Conservation (phyloP, 2,888 invertebrate species). For the Napeogenes sylphis region DNA sequence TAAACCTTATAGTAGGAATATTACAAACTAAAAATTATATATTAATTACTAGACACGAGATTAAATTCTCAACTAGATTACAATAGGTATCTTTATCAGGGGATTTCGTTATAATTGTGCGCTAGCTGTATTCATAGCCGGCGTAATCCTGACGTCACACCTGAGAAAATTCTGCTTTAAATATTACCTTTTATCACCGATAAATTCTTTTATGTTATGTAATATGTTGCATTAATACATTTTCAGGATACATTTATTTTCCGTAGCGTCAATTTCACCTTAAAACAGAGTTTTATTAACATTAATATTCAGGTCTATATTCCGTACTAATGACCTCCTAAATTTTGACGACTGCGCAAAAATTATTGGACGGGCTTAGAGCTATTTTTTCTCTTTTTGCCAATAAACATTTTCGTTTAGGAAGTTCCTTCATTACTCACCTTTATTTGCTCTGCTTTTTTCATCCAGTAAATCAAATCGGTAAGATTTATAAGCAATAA, state of each 20-base stretch:
- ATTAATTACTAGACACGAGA: no score
- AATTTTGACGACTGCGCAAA: conserved; percentile 6
- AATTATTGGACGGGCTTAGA: conserved; percentile 4
- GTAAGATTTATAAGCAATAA: conserved; percentile 25
- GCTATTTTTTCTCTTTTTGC: conserved; percentile 8
- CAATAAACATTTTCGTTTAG: conserved; percentile 14
- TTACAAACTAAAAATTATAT: no score
- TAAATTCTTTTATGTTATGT: neutral
- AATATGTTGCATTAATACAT: no score
- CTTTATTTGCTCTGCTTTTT: conserved; percentile 21
- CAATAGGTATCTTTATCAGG: no score
- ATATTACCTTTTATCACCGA: neutral
- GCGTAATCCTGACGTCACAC: neutral
- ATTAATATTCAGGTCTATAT: neutral
- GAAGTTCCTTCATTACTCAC: conserved; percentile 22
- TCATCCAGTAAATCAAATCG: conserved; percentile 20
- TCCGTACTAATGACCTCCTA: conserved; percentile 4
- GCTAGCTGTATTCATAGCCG: no score
- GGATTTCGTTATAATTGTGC: no score
- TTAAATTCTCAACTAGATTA: no score
- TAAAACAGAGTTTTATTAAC: conserved; percentile 2
- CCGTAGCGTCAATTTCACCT: no score
- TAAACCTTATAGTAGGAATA: no score
- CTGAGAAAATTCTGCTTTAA: neutral
- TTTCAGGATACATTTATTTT: no score